phyloP scores from a whole-genome alignment of 2,888 invertebrate genomes.

The Hypercompe scribonia region DNA sequence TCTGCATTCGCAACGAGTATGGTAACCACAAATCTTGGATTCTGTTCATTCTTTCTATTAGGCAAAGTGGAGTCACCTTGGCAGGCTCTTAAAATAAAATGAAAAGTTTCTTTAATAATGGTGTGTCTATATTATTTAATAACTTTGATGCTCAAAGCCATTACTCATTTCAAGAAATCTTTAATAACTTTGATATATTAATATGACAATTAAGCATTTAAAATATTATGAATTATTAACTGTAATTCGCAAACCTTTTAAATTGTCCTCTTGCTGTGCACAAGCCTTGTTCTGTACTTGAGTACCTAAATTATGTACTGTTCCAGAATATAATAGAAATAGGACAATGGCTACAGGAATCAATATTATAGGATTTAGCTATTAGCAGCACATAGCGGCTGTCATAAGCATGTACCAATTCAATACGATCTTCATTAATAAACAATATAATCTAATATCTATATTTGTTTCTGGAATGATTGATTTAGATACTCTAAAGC shows the following conservation, averaged over 20 bases:
- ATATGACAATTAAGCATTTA: background rate
- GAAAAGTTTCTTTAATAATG: no score
- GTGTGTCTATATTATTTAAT: no score
- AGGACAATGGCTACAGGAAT: constrained; percentile 26
- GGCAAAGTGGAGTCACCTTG: no score
- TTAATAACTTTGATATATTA: no score
- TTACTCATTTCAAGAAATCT: no score
- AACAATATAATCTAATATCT: background rate
- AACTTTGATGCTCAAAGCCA: no score
- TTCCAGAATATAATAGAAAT: constrained; percentile 11
- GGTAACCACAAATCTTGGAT: no score
- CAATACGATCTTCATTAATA: background rate
- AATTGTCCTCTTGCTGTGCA: constrained; percentile 56
- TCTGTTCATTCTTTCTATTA: no score
- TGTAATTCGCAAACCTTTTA: background rate
- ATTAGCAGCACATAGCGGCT: background rate
- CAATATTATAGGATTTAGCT: constrained; percentile 17
- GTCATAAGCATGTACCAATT: background rate
- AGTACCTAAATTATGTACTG: constrained; percentile 17
- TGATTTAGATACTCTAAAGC: no score
- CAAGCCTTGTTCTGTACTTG: constrained; percentile 20
- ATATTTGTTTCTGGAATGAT: no score
- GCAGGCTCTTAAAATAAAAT: no score
- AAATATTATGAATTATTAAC: background rate
- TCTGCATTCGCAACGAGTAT: no score